Evolutionary conservation across 2,113 vertebrate species (phyloP).

Genomic region (Oryzias javanicus): DNA sequence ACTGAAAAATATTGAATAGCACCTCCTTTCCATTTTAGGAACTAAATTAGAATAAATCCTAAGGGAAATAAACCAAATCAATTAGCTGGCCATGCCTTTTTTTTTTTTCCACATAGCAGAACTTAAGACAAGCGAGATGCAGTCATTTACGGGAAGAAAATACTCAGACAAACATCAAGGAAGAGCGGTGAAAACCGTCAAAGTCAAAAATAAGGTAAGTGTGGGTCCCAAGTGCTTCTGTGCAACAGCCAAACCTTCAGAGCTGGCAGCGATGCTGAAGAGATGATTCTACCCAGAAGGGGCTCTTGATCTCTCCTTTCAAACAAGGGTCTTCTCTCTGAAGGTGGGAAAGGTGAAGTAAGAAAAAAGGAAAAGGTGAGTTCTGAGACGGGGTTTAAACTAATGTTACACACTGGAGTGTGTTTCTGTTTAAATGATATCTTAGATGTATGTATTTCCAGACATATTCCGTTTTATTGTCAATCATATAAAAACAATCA

Average conservation of each 20-base stretch:
- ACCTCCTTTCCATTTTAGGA: slow-evolving; percentile 41
- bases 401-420: slow-evolving; percentile 24
- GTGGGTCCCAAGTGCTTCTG: slow-evolving; percentile 46
- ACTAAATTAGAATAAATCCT: slow-evolving; percentile 39
- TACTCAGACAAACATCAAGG: slow-evolving; percentile 34
- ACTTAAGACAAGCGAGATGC: slow-evolving; percentile 51
- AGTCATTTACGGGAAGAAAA: slow-evolving; percentile 46
- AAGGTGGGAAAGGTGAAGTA: slow-evolving; percentile 58
- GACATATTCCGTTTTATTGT: background rate
- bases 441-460: slow-evolving; percentile 23
- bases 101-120: slow-evolving; percentile 52
- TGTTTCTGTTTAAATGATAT: slow-evolving; percentile 21
- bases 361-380: slow-evolving; percentile 56
- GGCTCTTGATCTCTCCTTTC: slow-evolving; percentile 59
- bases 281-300: slow-evolving; percentile 61
- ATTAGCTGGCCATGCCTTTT: slow-evolving; percentile 57
- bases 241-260: slow-evolving; percentile 50
- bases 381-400: slow-evolving; percentile 43
- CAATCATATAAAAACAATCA: too few species aligned
- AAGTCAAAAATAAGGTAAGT: slow-evolving; percentile 38
- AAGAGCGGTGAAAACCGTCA: slow-evolving; percentile 32
- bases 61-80: slow-evolving; percentile 44
- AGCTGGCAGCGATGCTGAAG: slow-evolving; percentile 52
- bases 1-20: slow-evolving; percentile 11
- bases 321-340: slow-evolving; percentile 57